A percentile compares a stretch with the other conserved stretches of the same genome.
phyloP scores from a whole-genome alignment of 2,797 vertebrate species.

The Lithobates sylvaticus region DNA sequence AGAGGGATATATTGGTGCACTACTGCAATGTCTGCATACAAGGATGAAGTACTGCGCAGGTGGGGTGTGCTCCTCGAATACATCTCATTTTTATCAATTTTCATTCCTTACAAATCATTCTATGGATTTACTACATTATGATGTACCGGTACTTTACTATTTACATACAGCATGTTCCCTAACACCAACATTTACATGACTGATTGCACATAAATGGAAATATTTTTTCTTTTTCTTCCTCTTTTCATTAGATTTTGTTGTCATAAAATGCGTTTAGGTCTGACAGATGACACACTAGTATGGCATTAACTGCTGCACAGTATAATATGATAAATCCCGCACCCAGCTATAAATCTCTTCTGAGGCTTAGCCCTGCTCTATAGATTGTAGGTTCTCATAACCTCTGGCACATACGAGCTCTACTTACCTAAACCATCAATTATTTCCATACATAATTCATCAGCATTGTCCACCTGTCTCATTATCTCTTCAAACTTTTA shows the following conservation, averaged over 20 bases:
- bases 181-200: slow-evolving; percentile 19
- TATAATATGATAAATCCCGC: slow-evolving; percentile 21
- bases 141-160: background rate
- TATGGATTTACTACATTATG: background rate
- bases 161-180: background rate
- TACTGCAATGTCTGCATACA: too few species aligned
- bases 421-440: background rate
- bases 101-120: background rate
- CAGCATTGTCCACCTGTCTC: background rate
- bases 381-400: slow-evolving; percentile 6
- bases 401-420: background rate
- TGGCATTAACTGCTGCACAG: slow-evolving; percentile 21
- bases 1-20: too few species aligned
- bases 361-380: slow-evolving; percentile 10
- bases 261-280: background rate
- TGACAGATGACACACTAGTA: slow-evolving; percentile 21
- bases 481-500: background rate
- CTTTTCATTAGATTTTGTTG: slow-evolving; percentile 13
- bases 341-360: slow-evolving; percentile 22
- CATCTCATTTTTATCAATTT: background rate
- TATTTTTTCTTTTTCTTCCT: slow-evolving; percentile 4
- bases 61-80: too few species aligned
- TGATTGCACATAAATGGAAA: background rate
- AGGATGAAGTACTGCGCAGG: too few species aligned
- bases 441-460: background rate